phyloP scores from a whole-genome alignment of 2,797 vertebrate genomes.

The Acanthis flammea region DNA sequence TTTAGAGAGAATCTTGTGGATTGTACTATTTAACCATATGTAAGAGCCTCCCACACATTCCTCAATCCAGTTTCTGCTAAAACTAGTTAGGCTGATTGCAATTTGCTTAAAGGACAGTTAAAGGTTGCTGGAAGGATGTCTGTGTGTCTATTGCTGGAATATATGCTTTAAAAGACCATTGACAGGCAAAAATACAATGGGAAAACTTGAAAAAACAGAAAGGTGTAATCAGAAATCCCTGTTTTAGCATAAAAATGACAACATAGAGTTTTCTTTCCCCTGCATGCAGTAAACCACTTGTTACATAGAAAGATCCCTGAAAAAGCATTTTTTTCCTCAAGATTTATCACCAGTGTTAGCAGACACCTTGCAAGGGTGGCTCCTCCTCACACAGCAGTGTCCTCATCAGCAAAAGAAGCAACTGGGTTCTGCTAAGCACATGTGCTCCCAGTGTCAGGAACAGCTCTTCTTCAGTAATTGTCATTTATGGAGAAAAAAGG shows the following conservation, averaged over 20 bases:
- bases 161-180: background rate
- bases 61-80: background rate
- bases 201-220: background rate
- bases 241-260: background rate
- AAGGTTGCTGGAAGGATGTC: conserved; percentile 1
- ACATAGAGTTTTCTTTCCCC: background rate
- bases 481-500: background rate
- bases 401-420: background rate
- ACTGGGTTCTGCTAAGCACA: background rate
- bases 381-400: background rate
- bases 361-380: background rate
- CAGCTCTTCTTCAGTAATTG: background rate
- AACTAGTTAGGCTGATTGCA: background rate
- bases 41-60: background rate
- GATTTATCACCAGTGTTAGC: background rate
- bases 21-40: background rate
- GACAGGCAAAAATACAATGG: background rate
- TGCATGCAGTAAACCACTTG: background rate
- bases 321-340: background rate
- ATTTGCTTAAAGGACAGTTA: background rate
- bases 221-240: background rate
- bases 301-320: background rate
- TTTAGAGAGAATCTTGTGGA: background rate
- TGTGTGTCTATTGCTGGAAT: background rate
- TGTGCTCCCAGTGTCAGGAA: background rate